Evolutionary conservation across 2,797 vertebrate species (phyloP).

Genomic region (Intellagama lesueurii): DNA sequence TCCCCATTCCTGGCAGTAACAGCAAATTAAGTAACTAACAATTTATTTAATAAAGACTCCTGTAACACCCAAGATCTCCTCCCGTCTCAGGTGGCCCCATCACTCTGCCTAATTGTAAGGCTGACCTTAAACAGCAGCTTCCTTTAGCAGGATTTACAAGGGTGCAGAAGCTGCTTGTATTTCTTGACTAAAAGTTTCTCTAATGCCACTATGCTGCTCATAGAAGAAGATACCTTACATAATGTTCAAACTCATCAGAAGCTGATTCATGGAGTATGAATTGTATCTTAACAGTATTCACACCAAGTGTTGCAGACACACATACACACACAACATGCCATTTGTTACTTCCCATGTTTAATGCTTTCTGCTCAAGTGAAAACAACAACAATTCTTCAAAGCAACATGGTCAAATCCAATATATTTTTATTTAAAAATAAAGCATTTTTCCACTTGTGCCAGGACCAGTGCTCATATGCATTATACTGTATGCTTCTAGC

Average conservation of each 20-base stretch:
- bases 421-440: not conserved
- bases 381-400: conserved; percentile 9
- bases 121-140: not conserved
- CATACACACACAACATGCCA: not conserved
- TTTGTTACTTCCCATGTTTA: conserved; percentile 10
- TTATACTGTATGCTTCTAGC: not conserved
- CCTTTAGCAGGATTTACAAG: not conserved
- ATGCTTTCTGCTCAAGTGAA: conserved; percentile 8
- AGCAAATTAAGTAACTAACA: not conserved
- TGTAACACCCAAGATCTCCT: not conserved
- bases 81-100: not conserved
- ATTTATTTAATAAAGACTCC: not conserved
- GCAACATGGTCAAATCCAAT: conserved; percentile 6
- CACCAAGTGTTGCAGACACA: not conserved
- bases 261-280: conserved; percentile 8
- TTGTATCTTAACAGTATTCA: conserved; percentile 6
- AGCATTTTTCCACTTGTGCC: too few species aligned
- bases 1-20: not conserved
- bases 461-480: not conserved
- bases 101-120: not conserved
- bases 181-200: conserved; percentile 16
- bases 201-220: conserved; percentile 8
- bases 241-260: not conserved
- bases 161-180: not conserved
- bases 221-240: not conserved